phyloP scores from a whole-genome alignment of 2,797 vertebrate species.

The Neoniphon sammara region DNA sequence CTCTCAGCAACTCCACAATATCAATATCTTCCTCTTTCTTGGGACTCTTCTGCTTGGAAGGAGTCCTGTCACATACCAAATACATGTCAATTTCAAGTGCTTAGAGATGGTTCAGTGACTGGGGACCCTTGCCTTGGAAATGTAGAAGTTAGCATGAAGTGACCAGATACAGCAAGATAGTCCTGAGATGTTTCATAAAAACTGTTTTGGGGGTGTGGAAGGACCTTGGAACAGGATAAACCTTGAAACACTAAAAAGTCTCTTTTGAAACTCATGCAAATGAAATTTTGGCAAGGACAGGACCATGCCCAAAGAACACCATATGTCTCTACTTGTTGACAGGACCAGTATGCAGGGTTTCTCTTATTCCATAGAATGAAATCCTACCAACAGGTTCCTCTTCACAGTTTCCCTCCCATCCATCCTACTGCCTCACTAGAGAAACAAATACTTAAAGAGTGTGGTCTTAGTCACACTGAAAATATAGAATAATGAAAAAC shows the following conservation, averaged over 20 bases:
- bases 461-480: no score
- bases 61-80: conserved; percentile 81
- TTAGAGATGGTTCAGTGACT: background rate
- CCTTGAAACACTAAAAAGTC: background rate
- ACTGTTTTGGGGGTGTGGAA: no score
- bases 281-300: background rate
- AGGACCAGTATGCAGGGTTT: background rate
- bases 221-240: background rate
- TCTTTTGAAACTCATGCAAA: no score
- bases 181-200: no score
- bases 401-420: background rate
- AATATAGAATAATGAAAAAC: background rate
- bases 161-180: background rate
- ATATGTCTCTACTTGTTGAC: background rate
- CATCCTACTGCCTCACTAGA: background rate
- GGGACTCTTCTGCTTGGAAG: conserved; percentile 88
- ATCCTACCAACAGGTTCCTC: background rate
- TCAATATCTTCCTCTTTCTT: conserved; percentile 88
- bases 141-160: background rate
- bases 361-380: background rate
- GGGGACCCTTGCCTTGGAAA: background rate
- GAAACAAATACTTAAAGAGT: background rate
- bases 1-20: conserved; percentile 92
- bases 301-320: background rate
- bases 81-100: background rate